phyloP scores from a whole-genome alignment of 1,140 invertebrate species.

The Drosophila pandora region DNA sequence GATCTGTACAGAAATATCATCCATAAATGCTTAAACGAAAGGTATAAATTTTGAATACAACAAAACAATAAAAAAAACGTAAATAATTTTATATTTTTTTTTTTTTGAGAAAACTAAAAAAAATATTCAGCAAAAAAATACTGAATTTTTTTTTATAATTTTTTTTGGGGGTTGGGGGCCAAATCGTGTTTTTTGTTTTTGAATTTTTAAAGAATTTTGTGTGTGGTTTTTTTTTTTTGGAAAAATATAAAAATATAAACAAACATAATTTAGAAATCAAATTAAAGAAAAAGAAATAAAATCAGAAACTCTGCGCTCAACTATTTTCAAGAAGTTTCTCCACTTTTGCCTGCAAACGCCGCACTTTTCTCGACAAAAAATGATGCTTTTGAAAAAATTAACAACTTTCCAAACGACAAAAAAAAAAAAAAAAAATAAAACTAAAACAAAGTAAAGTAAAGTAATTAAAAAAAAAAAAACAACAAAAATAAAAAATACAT shows the following conservation, averaged over 20 bases:
- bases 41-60: slow-evolving; percentile 63
- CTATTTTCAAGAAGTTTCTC: slow-evolving; percentile 83
- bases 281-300: slow-evolving; percentile 23
- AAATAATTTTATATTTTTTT: slow-evolving; percentile 51
- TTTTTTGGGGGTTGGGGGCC: slow-evolving; percentile 34
- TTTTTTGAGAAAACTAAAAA: slow-evolving; percentile 61
- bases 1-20: slow-evolving; percentile 48
- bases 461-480: slow-evolving; percentile 47
- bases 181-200: slow-evolving; percentile 70
- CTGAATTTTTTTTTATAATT: background rate
- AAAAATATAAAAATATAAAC: slow-evolving; percentile 35
- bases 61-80: slow-evolving; percentile 57
- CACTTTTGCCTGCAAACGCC: slow-evolving; percentile 45
- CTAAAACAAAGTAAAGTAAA: no score
- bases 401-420: no score
- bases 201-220: slow-evolving; percentile 42
- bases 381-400: no score
- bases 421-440: slow-evolving; percentile 14
- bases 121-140: slow-evolving; percentile 23
- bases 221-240: slow-evolving; percentile 10
- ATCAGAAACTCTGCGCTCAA: slow-evolving; percentile 36
- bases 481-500: slow-evolving; percentile 72
- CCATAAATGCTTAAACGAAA: slow-evolving; percentile 58
- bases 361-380: slow-evolving; percentile 20
- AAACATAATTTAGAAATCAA: slow-evolving; percentile 25